A percentile compares a stretch with the other conserved stretches of the same genome.
Conservation (phyloP, 2,888 invertebrate genomes). For the Mactromeris polynyma region DNA sequence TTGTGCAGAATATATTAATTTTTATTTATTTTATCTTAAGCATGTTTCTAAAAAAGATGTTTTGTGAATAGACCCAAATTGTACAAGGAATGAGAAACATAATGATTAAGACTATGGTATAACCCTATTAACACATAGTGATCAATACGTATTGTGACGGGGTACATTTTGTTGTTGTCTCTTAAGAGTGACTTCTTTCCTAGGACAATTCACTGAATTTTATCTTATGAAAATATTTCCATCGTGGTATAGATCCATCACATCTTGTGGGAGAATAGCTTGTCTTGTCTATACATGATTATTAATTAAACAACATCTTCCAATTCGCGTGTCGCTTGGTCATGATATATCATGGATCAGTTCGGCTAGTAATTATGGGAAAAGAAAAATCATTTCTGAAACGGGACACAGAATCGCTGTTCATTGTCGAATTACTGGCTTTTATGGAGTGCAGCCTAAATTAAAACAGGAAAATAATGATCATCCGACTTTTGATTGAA, state of each 20-base stretch:
- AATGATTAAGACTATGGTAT: too few relatives aligned
- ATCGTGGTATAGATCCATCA: background rate
- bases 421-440: constrained; percentile 50
- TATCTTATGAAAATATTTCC: constrained; percentile 9
- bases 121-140: too few relatives aligned
- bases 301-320: constrained; percentile 48
- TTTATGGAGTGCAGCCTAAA: constrained; percentile 55
- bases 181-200: too few relatives aligned
- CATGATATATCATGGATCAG: constrained; percentile 60
- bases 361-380: constrained; percentile 65
- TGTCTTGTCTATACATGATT: constrained; percentile 37
- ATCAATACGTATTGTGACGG: too few relatives aligned
- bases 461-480: constrained; percentile 63
- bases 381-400: constrained; percentile 66
- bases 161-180: too few relatives aligned
- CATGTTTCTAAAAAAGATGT: too few relatives aligned
- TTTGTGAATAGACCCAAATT: too few relatives aligned
- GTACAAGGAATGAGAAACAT: too few relatives aligned
- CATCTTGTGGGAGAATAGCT: background rate
- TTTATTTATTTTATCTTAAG: too few relatives aligned
- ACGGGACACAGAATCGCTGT: constrained; percentile 53
- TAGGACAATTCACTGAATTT: too few relatives aligned
- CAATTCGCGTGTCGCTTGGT: constrained; percentile 49
- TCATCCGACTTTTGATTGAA: constrained; percentile 60
- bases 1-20: too few relatives aligned